phyloP scores from a whole-genome alignment of 2,113 vertebrate species.

The Hipposideros armiger region DNA sequence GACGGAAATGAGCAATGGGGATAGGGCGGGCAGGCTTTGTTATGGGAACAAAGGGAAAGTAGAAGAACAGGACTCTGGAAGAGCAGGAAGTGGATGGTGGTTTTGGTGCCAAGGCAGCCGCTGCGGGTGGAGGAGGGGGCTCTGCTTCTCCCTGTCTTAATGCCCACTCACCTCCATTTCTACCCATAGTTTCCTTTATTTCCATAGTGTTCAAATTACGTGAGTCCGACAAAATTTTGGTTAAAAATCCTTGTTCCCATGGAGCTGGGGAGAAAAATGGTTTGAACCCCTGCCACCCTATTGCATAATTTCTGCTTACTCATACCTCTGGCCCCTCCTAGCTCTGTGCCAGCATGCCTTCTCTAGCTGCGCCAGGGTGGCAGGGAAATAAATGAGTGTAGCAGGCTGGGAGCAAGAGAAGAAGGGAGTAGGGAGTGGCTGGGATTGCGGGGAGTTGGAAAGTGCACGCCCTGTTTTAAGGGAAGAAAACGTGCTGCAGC shows the following conservation, averaged over 20 bases:
- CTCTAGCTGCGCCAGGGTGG: not conserved
- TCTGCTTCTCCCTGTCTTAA: not conserved
- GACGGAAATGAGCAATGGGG: not conserved
- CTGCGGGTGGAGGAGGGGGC: not conserved
- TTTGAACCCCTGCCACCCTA: not conserved
- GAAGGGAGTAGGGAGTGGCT: not conserved
- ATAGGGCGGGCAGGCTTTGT: not conserved
- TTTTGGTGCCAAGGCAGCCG: not conserved
- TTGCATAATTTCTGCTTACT: constrained; percentile 40
- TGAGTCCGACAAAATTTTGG: not conserved
- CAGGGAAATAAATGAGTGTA: not conserved
- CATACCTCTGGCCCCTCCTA: not conserved
- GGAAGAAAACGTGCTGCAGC: not conserved
- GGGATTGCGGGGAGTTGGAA: not conserved
- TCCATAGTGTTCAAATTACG: not conserved
- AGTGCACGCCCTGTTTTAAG: not conserved
- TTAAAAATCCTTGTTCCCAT: not conserved
- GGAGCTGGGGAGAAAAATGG: not conserved
- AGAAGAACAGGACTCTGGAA: not conserved
- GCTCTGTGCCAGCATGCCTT: not conserved
- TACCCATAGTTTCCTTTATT: not conserved
- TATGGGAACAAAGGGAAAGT: not conserved
- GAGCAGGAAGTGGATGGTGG: not conserved
- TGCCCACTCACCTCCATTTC: not conserved
- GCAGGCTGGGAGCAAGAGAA: not conserved